Evolutionary conservation across 2,888 invertebrate genomes (phyloP).

Genomic region (Mechanitis messenoides): DNA sequence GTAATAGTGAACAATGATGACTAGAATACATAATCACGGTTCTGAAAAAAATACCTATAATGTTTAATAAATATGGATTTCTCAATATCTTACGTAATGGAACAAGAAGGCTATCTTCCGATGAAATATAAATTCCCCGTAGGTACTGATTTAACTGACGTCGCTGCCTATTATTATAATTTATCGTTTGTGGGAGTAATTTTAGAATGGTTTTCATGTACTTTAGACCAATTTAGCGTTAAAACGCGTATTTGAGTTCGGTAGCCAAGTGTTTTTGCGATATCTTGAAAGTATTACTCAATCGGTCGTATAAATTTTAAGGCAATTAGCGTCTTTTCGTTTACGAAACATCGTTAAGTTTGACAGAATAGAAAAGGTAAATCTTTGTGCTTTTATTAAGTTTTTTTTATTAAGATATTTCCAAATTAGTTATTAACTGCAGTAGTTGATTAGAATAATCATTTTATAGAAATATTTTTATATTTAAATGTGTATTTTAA

Average conservation of each 20-base stretch:
- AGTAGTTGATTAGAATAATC: neutral
- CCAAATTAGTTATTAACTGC: neutral
- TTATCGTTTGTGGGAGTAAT: constrained; percentile 19
- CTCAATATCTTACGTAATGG: constrained; percentile 6
- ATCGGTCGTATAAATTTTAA: constrained; percentile 16
- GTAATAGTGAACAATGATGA: constrained; percentile 14
- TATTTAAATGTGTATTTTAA: neutral
- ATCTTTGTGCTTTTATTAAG: neutral
- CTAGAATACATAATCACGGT: constrained; percentile 8
- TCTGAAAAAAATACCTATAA: constrained; percentile 1
- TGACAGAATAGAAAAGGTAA: neutral
- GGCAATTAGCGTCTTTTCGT: constrained; percentile 11
- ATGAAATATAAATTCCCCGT: constrained; percentile 23
- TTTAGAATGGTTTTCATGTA: constrained; percentile 19
- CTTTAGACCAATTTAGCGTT: constrained; percentile 18
- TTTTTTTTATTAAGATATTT: neutral
- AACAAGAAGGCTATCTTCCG: neutral
- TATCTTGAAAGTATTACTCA: constrained; percentile 16
- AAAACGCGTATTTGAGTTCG: constrained; percentile 11
- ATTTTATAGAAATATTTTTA: neutral
- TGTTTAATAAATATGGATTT: constrained; percentile 6
- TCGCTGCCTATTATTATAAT: constrained; percentile 26
- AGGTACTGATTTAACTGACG: constrained; percentile 21
- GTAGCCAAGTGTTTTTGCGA: constrained; percentile 19
- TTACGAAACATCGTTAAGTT: neutral